These are phyloP conservation scores for Drosophila kikkawai DNA, from an alignment of 1,140 invertebrate genomes.

Conservation along the genomic window DNA sequence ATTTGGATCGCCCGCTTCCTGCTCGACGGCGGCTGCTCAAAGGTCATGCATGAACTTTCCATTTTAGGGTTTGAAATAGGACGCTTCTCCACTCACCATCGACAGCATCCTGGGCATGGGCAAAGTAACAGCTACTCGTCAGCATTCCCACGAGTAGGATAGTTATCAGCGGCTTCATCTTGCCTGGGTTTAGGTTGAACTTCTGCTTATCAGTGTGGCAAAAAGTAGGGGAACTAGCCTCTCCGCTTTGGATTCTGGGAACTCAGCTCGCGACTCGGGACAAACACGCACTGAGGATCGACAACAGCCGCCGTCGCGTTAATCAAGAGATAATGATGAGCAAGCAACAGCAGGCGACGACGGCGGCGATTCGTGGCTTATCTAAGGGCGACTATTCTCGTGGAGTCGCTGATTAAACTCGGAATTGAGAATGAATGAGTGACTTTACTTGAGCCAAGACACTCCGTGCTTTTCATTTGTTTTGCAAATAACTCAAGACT, in stretches of 20 bases:
- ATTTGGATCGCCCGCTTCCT: constrained; percentile 36
- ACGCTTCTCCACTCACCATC: constrained; percentile 45
- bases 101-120: constrained; percentile 39
- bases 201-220: constrained; percentile 41
- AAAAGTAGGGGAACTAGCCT: constrained; percentile 9
- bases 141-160: constrained; percentile 32
- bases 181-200: constrained; percentile 21
- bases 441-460: constrained; percentile 8
- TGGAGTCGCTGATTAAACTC: constrained; percentile 49
- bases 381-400: constrained; percentile 37
- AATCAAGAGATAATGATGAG: constrained; percentile 61
- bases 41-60: constrained; percentile 33
- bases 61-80: background rate
- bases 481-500: background rate
- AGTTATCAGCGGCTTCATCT: constrained; percentile 63
- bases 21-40: constrained; percentile 42
- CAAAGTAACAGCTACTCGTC: constrained; percentile 22
- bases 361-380: constrained; percentile 42
- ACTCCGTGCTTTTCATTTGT: background rate
- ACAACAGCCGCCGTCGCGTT: constrained; percentile 23
- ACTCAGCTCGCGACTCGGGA: constrained; percentile 25
- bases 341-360: constrained; percentile 25
- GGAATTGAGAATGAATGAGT: constrained; percentile 46
- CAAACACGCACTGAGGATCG: constrained; percentile 42
- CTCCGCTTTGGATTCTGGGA: constrained; percentile 7